These are phyloP conservation scores for Smutsia temminckii DNA, from an alignment of 2,797 vertebrate species.

Conservation along the genomic window DNA sequence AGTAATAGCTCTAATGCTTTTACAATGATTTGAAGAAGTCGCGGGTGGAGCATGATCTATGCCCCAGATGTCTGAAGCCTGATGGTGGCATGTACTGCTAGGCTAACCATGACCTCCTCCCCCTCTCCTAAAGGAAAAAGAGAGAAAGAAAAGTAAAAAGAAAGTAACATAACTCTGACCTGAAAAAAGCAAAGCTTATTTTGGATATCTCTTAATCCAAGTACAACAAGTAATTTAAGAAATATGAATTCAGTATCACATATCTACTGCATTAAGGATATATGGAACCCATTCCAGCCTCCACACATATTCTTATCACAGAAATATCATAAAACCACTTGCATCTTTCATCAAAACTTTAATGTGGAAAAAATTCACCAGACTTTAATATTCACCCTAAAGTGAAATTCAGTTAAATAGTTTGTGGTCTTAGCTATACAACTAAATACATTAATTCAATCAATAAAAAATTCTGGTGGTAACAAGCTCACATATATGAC, in stretches of 20 bases:
- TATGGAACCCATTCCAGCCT: neutral
- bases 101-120: neutral
- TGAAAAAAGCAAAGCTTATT: slow-evolving; percentile 2
- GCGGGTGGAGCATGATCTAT: no score
- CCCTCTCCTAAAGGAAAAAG: neutral
- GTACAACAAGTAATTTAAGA: neutral
- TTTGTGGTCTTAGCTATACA: neutral
- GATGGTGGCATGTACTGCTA: neutral
- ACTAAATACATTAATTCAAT: neutral
- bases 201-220: neutral
- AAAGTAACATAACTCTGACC: neutral
- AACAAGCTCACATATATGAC: neutral
- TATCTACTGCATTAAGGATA: neutral
- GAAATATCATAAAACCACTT: slow-evolving; percentile 9
- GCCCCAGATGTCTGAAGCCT: neutral
- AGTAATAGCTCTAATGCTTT: neutral
- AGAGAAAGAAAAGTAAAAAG: neutral
- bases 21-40: neutral
- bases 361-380: neutral
- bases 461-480: neutral
- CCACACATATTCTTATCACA: neutral
- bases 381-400: neutral
- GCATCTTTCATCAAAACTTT: slow-evolving; percentile 9
- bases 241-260: neutral
- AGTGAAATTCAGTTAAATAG: neutral